Percentiles rank a stretch among this genome's conserved stretches.
Conservation (phyloP, 2,888 invertebrate genomes). For the Cancer borealis region DNA sequence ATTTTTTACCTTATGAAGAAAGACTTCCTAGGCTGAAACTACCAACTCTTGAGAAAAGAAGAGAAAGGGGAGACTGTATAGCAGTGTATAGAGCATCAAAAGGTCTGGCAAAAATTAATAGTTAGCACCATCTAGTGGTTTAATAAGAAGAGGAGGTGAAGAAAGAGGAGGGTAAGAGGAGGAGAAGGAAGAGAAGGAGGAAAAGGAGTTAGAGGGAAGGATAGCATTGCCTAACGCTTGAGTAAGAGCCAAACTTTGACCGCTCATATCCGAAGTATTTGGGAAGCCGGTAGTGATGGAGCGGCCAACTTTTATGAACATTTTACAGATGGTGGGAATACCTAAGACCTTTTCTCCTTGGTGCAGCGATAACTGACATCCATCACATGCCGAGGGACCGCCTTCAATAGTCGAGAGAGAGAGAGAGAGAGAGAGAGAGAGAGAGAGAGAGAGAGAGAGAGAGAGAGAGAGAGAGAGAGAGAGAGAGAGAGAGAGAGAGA, state of each 20-base stretch:
- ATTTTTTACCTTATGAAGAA: too few relatives aligned
- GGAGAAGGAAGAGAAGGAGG: not conserved
- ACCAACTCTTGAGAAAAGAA: too few relatives aligned
- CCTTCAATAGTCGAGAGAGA: not conserved
- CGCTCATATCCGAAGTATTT: constrained; percentile 7
- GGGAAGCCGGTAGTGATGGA: constrained; percentile 4
- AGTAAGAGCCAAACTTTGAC: constrained; percentile 6
- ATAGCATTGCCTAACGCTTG: not conserved
- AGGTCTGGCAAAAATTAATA: too few relatives aligned
- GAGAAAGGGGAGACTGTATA: too few relatives aligned
- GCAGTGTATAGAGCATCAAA: too few relatives aligned
- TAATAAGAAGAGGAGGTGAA: not conserved
- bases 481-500: constrained; percentile 10
- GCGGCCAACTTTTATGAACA: constrained; percentile 26
- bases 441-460: constrained; percentile 40
- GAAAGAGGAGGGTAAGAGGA: not conserved
- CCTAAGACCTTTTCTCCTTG: not conserved
- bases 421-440: not conserved
- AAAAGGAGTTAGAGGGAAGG: not conserved
- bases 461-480: constrained; percentile 26
- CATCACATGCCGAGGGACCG: not conserved
- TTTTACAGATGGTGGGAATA: constrained; percentile 7
- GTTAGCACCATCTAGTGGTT: not conserved
- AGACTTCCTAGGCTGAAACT: too few relatives aligned
- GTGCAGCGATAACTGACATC: not conserved